These are phyloP conservation scores for Leucopternis melanops DNA, from an alignment of 2,113 vertebrate genomes.

Conservation along the genomic window DNA sequence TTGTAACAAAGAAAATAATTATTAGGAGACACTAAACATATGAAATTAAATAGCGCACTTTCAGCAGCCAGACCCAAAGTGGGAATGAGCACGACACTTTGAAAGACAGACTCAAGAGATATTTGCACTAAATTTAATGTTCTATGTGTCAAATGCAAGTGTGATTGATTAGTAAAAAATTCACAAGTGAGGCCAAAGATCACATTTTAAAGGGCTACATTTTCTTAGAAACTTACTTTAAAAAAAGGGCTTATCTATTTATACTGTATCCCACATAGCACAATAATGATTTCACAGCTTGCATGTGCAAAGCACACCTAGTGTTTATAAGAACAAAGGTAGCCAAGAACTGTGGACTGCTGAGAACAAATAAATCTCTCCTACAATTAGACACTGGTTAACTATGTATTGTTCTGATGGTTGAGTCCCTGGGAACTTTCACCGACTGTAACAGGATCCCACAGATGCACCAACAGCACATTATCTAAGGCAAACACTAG, in stretches of 20 bases:
- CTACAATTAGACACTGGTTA: neutral
- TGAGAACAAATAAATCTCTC: neutral
- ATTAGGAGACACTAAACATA: neutral
- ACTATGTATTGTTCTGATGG: neutral
- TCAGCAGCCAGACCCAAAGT: neutral
- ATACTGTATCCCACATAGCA: neutral
- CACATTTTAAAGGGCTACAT: neutral
- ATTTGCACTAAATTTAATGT: neutral
- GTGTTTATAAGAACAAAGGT: neutral
- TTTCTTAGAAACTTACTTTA: neutral
- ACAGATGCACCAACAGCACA: no score
- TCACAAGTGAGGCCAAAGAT: neutral
- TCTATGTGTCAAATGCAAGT: neutral
- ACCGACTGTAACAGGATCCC: fast-evolving
- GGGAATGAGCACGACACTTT: neutral
- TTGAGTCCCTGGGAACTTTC: neutral
- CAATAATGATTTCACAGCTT: neutral
- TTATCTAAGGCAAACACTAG: neutral
- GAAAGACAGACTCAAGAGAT: neutral
- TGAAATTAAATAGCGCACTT: neutral
- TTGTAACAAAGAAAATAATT: neutral
- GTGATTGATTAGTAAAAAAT: neutral
- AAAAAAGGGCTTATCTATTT: neutral
- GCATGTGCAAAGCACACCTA: neutral
- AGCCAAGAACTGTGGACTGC: neutral